Evolutionary conservation across 2,113 vertebrate species (phyloP).

Genomic region (Camelus bactrianus): DNA sequence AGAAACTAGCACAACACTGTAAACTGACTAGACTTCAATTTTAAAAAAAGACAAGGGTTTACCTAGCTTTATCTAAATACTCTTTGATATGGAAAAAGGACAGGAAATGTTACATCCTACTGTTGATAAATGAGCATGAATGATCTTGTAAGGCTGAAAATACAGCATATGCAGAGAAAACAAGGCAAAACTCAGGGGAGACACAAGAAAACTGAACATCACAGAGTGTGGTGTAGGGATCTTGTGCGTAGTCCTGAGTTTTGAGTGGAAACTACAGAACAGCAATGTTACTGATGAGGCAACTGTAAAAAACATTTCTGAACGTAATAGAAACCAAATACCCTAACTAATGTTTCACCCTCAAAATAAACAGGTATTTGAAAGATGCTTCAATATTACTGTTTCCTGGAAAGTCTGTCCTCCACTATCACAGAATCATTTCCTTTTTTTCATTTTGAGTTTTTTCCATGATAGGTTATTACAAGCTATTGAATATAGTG

Average conservation of each 20-base stretch:
- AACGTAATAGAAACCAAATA: conserved; percentile 14
- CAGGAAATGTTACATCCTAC: not conserved
- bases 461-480: too few relatives aligned
- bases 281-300: not conserved
- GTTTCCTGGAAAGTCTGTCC: not conserved
- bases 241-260: not conserved
- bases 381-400: conserved; percentile 38
- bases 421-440: not conserved
- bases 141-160: conserved; percentile 10
- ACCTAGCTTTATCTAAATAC: not conserved
- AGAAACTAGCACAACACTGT: too few relatives aligned
- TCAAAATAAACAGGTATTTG: conserved; percentile 40
- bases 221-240: not conserved
- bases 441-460: too few relatives aligned
- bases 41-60: not conserved
- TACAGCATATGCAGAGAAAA: conserved; percentile 35
- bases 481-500: too few relatives aligned
- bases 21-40: too few relatives aligned
- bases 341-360: conserved; percentile 9
- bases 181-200: not conserved
- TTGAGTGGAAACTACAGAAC: conserved; percentile 3
- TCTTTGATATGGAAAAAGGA: not conserved
- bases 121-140: not conserved
- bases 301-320: not conserved
- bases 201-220: not conserved